phyloP scores from a whole-genome alignment of 2,888 invertebrate species.

The Platycnemis pennipes region DNA sequence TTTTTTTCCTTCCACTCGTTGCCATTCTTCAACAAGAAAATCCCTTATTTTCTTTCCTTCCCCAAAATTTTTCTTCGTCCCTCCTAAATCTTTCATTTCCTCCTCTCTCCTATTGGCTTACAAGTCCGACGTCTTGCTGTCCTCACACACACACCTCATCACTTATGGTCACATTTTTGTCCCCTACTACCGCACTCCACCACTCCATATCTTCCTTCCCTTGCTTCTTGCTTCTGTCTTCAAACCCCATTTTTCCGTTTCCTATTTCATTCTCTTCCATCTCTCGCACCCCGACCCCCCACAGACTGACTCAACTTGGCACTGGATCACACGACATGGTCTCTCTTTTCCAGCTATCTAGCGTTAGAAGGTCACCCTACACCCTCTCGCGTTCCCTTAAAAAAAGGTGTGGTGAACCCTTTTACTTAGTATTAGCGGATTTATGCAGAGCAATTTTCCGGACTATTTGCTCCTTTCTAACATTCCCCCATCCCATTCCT shows the following conservation, averaged over 20 bases:
- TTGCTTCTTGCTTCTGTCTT: background rate
- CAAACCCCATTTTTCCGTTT: background rate
- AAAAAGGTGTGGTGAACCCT: background rate
- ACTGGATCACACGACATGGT: background rate
- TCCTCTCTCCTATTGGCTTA: background rate
- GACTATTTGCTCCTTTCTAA: background rate
- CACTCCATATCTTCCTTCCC: background rate
- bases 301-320: background rate
- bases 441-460: background rate
- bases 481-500: background rate
- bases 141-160: background rate
- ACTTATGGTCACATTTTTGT: background rate
- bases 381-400: background rate
- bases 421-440: background rate
- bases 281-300: background rate
- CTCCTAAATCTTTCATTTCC: slow-evolving; percentile 14
- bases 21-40: background rate
- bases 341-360: no score
- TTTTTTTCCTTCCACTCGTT: no score
- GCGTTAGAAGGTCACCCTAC: background rate
- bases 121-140: background rate
- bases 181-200: background rate
- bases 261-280: background rate
- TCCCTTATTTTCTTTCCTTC: background rate
- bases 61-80: background rate